Conservation (phyloP, 1,140 invertebrate species). For the Dendroctonus ponderosae region DNA sequence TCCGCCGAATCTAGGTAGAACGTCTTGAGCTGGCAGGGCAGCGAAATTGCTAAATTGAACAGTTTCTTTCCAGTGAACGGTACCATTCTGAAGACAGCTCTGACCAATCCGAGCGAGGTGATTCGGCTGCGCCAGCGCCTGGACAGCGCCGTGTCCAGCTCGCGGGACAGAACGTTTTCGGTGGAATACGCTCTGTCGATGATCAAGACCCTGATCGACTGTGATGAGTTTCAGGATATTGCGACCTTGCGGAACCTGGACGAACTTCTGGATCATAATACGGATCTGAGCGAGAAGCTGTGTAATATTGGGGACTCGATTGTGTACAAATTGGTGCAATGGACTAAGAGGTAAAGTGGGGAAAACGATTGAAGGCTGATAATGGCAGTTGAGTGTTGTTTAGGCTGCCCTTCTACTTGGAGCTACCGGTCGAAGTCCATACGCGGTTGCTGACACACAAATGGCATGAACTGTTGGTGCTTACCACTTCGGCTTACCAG, state of each 20-base stretch:
- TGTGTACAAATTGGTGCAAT: slow-evolving; percentile 95
- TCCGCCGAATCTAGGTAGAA: slow-evolving; percentile 62
- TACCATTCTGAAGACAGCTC: slow-evolving; percentile 88
- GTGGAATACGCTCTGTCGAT: slow-evolving; percentile 78
- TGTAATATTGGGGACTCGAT: slow-evolving; percentile 95
- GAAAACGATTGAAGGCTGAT: background rate
- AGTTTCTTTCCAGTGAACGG: slow-evolving; percentile 64
- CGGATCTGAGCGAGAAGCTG: slow-evolving; percentile 86
- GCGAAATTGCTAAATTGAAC: background rate
- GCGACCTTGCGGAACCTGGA: slow-evolving; percentile 87
- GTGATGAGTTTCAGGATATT: slow-evolving; percentile 94
- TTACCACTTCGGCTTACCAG: slow-evolving; percentile 91
- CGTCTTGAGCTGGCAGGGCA: background rate
- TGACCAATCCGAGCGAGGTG: slow-evolving; percentile 91
- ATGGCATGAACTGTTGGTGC: slow-evolving; percentile 94
- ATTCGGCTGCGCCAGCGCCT: slow-evolving; percentile 81
- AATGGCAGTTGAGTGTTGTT: background rate
- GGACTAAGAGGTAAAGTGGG: slow-evolving; percentile 80
- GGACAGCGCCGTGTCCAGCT: slow-evolving; percentile 82
- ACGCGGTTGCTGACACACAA: slow-evolving; percentile 94
- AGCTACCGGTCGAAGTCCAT: slow-evolving; percentile 91
- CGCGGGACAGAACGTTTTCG: slow-evolving; percentile 76
- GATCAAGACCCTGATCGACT: slow-evolving; percentile 89
- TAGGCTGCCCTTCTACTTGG: slow-evolving; percentile 87
- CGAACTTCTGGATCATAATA: slow-evolving; percentile 85